A percentile compares a stretch with the other conserved stretches of the same genome.
These are phyloP conservation scores for Ephestia elutella DNA, from an alignment of 1,140 invertebrate species.

Conservation along the genomic window DNA sequence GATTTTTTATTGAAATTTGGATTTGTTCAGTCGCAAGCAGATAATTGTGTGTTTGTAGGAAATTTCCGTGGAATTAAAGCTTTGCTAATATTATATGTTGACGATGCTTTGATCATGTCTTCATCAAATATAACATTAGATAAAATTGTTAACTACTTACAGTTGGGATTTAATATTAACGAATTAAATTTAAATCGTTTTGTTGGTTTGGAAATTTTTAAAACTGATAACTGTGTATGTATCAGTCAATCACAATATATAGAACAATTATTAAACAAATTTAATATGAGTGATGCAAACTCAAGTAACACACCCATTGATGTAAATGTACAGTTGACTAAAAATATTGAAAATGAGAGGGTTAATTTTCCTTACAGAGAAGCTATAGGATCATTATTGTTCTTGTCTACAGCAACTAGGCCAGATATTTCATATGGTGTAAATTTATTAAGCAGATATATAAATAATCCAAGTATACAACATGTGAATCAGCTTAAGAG, in stretches of 20 bases:
- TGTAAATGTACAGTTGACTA: slow-evolving; percentile 12
- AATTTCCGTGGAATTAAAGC: slow-evolving; percentile 15
- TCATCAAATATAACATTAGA: slow-evolving; percentile 7
- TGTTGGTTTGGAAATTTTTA: slow-evolving; percentile 34
- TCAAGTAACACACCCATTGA: slow-evolving; percentile 26
- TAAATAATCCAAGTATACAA: slow-evolving; percentile 32
- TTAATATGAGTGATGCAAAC: slow-evolving; percentile 38
- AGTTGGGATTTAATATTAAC: slow-evolving; percentile 28
- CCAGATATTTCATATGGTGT: slow-evolving; percentile 28
- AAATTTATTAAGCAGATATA: slow-evolving; percentile 41
- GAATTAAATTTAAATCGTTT: slow-evolving; percentile 20
- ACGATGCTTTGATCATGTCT: not conserved
- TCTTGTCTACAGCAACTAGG: slow-evolving; percentile 45
- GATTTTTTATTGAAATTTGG: slow-evolving; percentile 32
- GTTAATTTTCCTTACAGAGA: slow-evolving; percentile 34
- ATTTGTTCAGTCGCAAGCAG: slow-evolving; percentile 29
- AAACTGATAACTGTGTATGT: slow-evolving; percentile 22
- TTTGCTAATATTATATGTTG: not conserved
- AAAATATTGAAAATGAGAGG: slow-evolving; percentile 13
- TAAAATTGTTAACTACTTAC: slow-evolving; percentile 21
- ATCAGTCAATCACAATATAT: slow-evolving; percentile 35
- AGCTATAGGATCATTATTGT: slow-evolving; percentile 58
- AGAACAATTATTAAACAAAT: slow-evolving; percentile 32
- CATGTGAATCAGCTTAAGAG: slow-evolving; percentile 52
- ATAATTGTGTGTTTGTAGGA: slow-evolving; percentile 29